Evolutionary conservation across 2,797 vertebrate genomes (phyloP), one percentile per base, ranked within the genome.

Genomic region (Enteromius argenteus): DNA sequence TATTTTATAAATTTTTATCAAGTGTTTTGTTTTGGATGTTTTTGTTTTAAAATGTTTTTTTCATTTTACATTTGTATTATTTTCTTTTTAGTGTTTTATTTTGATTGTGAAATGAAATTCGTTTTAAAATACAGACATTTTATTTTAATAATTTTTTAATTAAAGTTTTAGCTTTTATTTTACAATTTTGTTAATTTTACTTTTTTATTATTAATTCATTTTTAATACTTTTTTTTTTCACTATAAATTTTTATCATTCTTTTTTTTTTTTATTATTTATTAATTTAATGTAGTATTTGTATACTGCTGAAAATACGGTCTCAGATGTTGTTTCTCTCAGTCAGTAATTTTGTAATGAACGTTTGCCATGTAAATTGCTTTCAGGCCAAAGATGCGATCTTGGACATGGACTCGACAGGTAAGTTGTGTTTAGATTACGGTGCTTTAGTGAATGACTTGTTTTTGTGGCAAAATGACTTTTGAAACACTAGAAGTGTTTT

Each of bases 321-420:
- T 9, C 4, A 27, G 27, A 60, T 32, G 14, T 67, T 79, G 7
- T 60, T 84, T 23, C 13, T 37, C 15, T 44, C 2, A n/a, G 21
- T 64, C 27, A 8, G 17, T 2, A 15, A 15, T 23, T 15, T 1
- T 11, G 5, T 19, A 67, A 27, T n/a, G 39, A 39, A 76, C 13
- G 0, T 44, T 72, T 67, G 79, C 35, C 89, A 73, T 83, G 17
- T 58, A 85, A 27, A n/a, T 56, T 66, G 27, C 32, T 90, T 90
- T 46, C 88, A 99, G 98, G 96, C 96, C 87, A 98, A 97, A 90
- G 97, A 99, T 89, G 95, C 96, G 79, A 96, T 96, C 88, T 89
- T 97, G 94, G 97, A 99, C 92, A 98, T 97, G 95, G 95, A 96
- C 87, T 93, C 96, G 0, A 94, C 95, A 87, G 95, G 98, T 99